phyloP scores from a whole-genome alignment of 35 echinoderm and acorn worm genomes.

The Strongylocentrotus purpuratus region DNA sequence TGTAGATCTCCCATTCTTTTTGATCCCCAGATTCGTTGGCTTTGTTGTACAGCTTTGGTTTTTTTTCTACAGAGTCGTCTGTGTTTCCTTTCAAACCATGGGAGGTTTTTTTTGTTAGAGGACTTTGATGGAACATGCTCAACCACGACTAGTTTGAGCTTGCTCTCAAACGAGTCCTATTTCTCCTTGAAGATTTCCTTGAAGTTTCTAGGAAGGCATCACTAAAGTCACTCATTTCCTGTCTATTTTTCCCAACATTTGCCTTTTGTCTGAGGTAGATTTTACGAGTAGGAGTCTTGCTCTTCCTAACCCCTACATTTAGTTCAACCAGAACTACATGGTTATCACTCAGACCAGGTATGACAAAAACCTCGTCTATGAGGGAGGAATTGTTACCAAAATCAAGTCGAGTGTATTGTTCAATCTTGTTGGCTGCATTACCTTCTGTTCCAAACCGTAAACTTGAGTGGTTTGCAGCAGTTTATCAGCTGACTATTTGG shows the following conservation, averaged over 20 bases:
- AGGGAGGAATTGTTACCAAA: too few species aligned
- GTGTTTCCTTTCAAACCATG: constrained; percentile 39
- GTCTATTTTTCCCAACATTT: not conserved
- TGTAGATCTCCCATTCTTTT: too few species aligned
- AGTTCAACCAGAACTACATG: too few species aligned
- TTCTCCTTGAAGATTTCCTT: constrained; percentile 20
- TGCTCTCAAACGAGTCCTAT: constrained; percentile 29
- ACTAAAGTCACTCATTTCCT: not conserved
- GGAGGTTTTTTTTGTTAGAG: constrained; percentile 18
- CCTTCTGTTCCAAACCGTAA: too few species aligned
- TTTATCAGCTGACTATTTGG: too few species aligned
- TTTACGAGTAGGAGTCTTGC: constrained; percentile 18
- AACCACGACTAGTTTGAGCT: constrained; percentile 30
- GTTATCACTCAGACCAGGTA: too few species aligned
- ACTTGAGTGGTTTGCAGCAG: too few species aligned
- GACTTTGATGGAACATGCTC: constrained; percentile 16
- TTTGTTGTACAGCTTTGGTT: constrained; percentile 51
- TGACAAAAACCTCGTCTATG: too few species aligned
- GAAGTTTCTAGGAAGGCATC: not conserved
- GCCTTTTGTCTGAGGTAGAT: constrained; percentile 34
- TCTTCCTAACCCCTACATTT: constrained; percentile 5
- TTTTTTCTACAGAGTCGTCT: constrained; percentile 43
- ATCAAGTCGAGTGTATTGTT: too few species aligned
- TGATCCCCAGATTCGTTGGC: constrained; percentile 14
- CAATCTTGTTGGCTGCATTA: too few species aligned